Percentiles rank a stretch among this genome's conserved stretches.
Conservation (phyloP, 2,888 invertebrate genomes). For the Coleophora flavipennella region DNA sequence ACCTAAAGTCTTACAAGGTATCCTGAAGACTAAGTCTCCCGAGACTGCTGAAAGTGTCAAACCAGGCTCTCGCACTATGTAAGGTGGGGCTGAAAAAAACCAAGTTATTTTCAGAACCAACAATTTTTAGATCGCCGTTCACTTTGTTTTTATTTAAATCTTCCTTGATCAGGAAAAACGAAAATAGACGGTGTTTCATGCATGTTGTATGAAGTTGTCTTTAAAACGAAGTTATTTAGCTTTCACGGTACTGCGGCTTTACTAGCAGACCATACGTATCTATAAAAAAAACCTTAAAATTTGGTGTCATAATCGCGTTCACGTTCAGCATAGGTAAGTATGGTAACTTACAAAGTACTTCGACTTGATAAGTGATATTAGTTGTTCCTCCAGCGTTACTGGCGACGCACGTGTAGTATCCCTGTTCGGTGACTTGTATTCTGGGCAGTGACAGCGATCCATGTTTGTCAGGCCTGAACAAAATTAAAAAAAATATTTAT, state of each 20-base stretch:
- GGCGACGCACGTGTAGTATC: conserved; percentile 36
- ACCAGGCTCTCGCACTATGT: conserved; percentile 18
- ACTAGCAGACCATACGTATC: too few relatives aligned
- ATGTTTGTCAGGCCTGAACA: conserved; percentile 13
- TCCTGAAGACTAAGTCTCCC: conserved; percentile 24
- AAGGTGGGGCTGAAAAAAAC: conserved; percentile 29
- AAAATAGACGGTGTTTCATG: too few relatives aligned
- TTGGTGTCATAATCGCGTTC: too few relatives aligned
- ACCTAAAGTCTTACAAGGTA: conserved; percentile 34
- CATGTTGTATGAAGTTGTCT: too few relatives aligned
- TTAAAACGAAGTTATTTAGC: too few relatives aligned
- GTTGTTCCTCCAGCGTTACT: conserved; percentile 22
- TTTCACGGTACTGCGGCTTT: too few relatives aligned
- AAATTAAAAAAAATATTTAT: too few relatives aligned
- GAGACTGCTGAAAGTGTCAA: conserved; percentile 16
- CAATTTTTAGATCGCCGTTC: too few relatives aligned
- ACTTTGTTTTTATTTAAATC: too few relatives aligned
- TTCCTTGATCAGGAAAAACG: too few relatives aligned
- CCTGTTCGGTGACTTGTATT: conserved; percentile 26
- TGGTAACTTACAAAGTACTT: conserved; percentile 26
- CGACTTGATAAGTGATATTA: conserved; percentile 29
- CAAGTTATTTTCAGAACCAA: not conserved
- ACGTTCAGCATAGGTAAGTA: too few relatives aligned
- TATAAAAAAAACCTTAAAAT: too few relatives aligned
- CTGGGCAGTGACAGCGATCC: conserved; percentile 14